These are phyloP conservation scores for Pangasius larnaudii DNA, from an alignment of 2,797 vertebrate genomes.

Conservation along the genomic window DNA sequence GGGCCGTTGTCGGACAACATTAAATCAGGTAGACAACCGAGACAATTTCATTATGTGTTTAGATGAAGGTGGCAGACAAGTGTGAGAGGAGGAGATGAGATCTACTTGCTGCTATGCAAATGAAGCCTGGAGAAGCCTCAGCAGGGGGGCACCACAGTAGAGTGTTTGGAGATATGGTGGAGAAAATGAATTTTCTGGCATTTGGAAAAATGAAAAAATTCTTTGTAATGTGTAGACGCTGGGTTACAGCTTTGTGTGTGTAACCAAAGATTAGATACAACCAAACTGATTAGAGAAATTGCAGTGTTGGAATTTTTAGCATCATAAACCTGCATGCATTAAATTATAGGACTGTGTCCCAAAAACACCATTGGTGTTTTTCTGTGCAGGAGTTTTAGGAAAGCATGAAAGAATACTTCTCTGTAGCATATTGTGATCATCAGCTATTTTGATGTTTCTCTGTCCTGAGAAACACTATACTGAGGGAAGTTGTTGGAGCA, in stretches of 20 bases:
- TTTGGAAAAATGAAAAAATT: conserved; percentile 35
- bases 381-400: conserved; percentile 7
- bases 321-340: background rate
- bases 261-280: conserved; percentile 20
- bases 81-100: conserved; percentile 58
- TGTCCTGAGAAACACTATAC: background rate
- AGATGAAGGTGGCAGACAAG: conserved; percentile 62
- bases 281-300: conserved; percentile 12
- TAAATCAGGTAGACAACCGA: conserved; percentile 66
- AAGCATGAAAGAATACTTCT: background rate
- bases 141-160: conserved; percentile 39
- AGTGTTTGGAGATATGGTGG: conserved; percentile 51
- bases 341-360: background rate
- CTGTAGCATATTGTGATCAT: background rate
- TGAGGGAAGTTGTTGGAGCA: background rate
- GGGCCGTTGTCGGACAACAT: conserved; percentile 62
- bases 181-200: conserved; percentile 53
- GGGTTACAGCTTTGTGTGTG: conserved; percentile 21
- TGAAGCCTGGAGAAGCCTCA: conserved; percentile 44
- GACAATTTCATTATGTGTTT: conserved; percentile 64
- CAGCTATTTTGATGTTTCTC: background rate
- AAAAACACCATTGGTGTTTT: background rate
- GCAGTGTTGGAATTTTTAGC: background rate
- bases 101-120: conserved; percentile 59
- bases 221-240: conserved; percentile 30